Conservation (phyloP, 1,140 invertebrate species). For the Lucilia cuprina region DNA sequence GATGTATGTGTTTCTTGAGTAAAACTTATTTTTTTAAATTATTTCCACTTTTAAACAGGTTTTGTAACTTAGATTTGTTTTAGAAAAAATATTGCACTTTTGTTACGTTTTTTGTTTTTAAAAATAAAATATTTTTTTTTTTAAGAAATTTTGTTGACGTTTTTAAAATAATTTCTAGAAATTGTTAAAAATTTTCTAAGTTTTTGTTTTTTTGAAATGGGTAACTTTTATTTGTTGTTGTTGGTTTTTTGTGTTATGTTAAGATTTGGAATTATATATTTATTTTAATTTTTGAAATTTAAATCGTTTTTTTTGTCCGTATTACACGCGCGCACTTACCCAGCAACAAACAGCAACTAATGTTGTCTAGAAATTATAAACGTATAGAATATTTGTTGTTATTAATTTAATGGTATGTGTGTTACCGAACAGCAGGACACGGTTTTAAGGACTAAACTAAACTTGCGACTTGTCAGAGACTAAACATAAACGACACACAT, state of each 20-base stretch:
- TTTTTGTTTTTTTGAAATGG: not conserved
- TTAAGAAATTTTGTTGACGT: not conserved
- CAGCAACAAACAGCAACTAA: constrained; percentile 63
- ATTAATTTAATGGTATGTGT: constrained; percentile 46
- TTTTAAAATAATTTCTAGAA: not conserved
- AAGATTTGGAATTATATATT: constrained; percentile 12
- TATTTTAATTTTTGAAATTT: not conserved
- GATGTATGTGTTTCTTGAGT: not conserved
- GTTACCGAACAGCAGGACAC: constrained; percentile 45
- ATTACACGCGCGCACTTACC: constrained; percentile 61
- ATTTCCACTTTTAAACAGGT: not conserved
- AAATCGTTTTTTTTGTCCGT: constrained; percentile 44
- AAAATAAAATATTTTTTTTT: not conserved
- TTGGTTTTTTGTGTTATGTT: not conserved
- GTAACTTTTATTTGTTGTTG: not conserved
- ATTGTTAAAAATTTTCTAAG: not conserved
- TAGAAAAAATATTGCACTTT: not conserved
- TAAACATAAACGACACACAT: constrained; percentile 6
- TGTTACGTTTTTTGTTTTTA: not conserved
- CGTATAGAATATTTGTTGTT: not conserved
- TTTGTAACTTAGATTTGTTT: not conserved
- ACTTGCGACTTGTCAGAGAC: constrained; percentile 20
- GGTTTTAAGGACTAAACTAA: constrained; percentile 41
- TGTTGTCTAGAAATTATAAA: constrained; percentile 61
- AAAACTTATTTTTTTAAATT: not conserved